A percentile compares a stretch with the other conserved stretches of the same genome.
phyloP scores from a whole-genome alignment of 2,113 vertebrate genomes.

The Pipra filicauda region DNA sequence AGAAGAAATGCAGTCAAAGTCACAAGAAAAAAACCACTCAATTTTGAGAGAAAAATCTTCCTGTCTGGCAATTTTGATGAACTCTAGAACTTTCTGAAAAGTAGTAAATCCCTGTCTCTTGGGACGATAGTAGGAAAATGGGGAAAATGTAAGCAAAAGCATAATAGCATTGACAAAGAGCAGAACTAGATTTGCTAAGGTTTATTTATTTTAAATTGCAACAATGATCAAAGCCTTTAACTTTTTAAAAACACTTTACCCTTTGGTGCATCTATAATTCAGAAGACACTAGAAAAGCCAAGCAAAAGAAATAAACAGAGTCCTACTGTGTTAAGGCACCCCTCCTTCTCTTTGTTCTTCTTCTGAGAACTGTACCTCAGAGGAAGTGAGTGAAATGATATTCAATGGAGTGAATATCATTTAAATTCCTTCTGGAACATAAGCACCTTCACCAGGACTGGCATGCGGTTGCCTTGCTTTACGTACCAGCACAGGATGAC shows the following conservation, averaged over 20 bases:
- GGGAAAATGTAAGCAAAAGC: not conserved
- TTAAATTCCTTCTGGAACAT: not conserved
- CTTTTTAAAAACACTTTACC: not conserved
- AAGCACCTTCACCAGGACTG: not conserved
- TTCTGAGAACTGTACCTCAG: not conserved
- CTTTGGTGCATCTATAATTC: not conserved
- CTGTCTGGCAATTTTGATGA: not conserved
- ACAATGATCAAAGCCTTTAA: not conserved
- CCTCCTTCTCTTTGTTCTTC: not conserved
- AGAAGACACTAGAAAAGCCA: not conserved
- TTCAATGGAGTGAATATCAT: not conserved
- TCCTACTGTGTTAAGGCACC: not conserved
- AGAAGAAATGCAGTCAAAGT: not conserved
- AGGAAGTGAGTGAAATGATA: no score
- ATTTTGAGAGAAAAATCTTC: not conserved
- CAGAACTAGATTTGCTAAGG: not conserved
- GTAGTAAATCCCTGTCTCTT: not conserved
- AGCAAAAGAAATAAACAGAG: not conserved
- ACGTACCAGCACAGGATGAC: not conserved
- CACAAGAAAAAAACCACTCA: not conserved
- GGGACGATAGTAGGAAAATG: not conserved
- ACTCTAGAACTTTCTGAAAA: not conserved
- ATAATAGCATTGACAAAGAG: not conserved
- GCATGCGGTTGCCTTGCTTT: not conserved
- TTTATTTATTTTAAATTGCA: not conserved